Evolutionary conservation across 92 coral and sea anemone genomes (phyloP).

Genomic region (Porites rus): DNA sequence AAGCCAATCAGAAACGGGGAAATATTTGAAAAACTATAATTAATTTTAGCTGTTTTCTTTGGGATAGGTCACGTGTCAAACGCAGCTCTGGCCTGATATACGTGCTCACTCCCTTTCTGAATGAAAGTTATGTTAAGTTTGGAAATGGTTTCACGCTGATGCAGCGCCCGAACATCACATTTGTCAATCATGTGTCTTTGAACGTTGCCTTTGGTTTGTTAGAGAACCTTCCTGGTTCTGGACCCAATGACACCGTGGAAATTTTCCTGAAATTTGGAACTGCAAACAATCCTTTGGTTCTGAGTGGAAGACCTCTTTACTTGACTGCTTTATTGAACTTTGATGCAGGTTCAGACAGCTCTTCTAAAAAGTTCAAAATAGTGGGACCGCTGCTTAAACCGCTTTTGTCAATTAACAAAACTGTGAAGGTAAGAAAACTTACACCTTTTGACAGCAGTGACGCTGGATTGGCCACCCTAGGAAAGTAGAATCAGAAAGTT

Average conservation of each 20-base stretch:
- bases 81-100: conserved; percentile 59
- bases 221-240: conserved; percentile 76
- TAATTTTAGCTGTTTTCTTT: background rate
- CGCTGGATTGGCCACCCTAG: too few relatives aligned
- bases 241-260: conserved; percentile 66
- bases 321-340: conserved; percentile 52
- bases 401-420: conserved; percentile 72
- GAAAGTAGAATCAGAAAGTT: too few relatives aligned
- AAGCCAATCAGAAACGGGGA: too few relatives aligned
- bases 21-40: too few relatives aligned
- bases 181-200: conserved; percentile 50
- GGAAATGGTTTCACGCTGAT: conserved; percentile 59
- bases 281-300: conserved; percentile 73
- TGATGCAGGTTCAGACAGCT: conserved; percentile 64
- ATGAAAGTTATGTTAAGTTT: conserved; percentile 45
- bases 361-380: conserved; percentile 61
- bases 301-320: conserved; percentile 81
- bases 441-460: background rate
- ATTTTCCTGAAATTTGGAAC: conserved; percentile 70
- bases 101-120: conserved; percentile 60
- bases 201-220: conserved; percentile 72
- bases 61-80: conserved; percentile 51
- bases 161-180: conserved; percentile 58
- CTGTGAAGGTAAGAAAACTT: conserved; percentile 64
- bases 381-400: conserved; percentile 89